Conservation (phyloP, 2,888 invertebrate species). For the Empis livida region DNA sequence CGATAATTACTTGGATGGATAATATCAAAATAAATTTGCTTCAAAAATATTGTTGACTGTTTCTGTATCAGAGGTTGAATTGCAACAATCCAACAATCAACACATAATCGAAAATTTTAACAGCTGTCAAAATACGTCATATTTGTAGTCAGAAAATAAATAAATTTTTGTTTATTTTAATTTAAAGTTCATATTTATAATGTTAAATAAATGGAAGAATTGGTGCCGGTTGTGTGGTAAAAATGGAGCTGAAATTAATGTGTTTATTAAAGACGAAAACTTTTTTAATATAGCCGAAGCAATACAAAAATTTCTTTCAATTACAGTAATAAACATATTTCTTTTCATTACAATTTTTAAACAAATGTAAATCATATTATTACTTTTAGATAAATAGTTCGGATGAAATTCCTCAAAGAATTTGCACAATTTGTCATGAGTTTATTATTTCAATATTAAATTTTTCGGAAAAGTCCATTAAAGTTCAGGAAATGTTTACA, state of each 20-base stretch:
- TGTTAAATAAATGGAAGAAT: slow-evolving; percentile 5
- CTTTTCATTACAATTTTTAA: too few species aligned
- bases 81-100: too few species aligned
- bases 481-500: not conserved
- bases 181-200: not conserved
- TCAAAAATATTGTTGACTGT: too few species aligned
- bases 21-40: too few species aligned
- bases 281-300: not conserved
- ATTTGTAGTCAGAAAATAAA: too few species aligned
- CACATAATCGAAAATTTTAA: too few species aligned
- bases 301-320: not conserved
- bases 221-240: slow-evolving; percentile 10
- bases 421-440: not conserved
- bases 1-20: too few species aligned
- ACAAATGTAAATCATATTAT: too few species aligned
- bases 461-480: not conserved
- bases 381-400: not conserved
- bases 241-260: slow-evolving; percentile 3
- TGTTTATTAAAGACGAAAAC: slow-evolving; percentile 4
- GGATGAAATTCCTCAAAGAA: not conserved
- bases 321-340: not conserved
- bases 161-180: too few species aligned
- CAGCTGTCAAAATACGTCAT: too few species aligned
- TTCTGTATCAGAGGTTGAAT: too few species aligned
- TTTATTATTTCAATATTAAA: not conserved